A percentile compares a stretch with the other conserved stretches of the same genome.
Conservation (phyloP, 2,113 vertebrate species). For the Tiliqua scincoides region DNA sequence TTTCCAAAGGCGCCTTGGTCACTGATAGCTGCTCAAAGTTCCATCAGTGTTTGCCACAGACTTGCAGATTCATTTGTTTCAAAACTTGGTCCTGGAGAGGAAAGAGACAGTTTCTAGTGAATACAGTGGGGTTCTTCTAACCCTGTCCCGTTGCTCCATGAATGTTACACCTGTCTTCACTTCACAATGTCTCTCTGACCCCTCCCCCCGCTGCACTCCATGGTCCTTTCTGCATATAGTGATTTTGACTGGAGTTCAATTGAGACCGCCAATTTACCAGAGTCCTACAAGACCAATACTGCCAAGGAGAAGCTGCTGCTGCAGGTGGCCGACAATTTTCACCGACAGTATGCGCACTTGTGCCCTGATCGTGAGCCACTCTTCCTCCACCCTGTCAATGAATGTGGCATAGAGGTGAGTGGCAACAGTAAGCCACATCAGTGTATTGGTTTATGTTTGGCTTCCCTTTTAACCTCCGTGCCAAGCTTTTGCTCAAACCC, state of each 20-base stretch:
- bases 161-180: not conserved
- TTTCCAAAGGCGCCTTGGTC: too few relatives aligned
- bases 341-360: conserved; percentile 81
- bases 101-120: not conserved
- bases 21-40: not conserved
- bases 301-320: conserved; percentile 78
- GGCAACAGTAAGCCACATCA: fast-evolving
- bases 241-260: conserved; percentile 52
- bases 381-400: conserved; percentile 85
- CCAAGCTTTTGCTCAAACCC: not conserved
- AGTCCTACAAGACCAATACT: conserved; percentile 82
- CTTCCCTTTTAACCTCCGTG: not conserved
- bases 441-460: not conserved
- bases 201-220: not conserved
- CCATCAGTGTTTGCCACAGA: not conserved
- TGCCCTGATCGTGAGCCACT: conserved; percentile 85
- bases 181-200: not conserved
- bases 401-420: conserved; percentile 83
- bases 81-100: not conserved
- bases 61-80: not conserved
- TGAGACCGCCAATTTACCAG: conserved; percentile 68
- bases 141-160: not conserved
- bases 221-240: conserved; percentile 35
- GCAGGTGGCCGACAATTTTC: conserved; percentile 79
- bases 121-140: not conserved